Conservation (phyloP, 2,797 vertebrate genomes). For the Synaphobranchus kaupii region DNA sequence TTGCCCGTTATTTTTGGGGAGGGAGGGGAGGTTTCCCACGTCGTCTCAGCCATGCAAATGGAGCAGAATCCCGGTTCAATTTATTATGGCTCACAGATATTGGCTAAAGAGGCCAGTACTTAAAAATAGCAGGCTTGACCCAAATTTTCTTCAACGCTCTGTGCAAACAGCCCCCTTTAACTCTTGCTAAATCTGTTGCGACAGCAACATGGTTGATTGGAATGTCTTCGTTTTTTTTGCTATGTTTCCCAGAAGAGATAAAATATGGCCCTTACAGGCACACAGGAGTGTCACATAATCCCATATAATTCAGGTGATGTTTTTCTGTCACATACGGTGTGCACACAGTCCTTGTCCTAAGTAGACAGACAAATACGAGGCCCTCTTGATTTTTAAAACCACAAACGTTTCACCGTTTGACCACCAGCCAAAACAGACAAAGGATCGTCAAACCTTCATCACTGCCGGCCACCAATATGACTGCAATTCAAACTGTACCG, state of each 20-base stretch:
- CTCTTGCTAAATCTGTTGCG: slow-evolving; percentile 54
- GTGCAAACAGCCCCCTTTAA: slow-evolving; percentile 46
- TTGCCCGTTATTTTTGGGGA: background rate
- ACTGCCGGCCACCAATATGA: background rate
- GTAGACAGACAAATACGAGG: background rate
- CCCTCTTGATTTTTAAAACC: background rate
- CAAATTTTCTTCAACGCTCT: slow-evolving; percentile 69
- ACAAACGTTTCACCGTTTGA: background rate
- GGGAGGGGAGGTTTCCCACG: slow-evolving; percentile 33
- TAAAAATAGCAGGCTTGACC: slow-evolving; percentile 78
- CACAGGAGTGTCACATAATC: background rate
- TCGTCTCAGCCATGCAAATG: slow-evolving; percentile 61
- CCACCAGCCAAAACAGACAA: background rate
- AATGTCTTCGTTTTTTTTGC: background rate
- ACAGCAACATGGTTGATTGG: slow-evolving; percentile 32
- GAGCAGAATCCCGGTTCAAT: slow-evolving; percentile 46
- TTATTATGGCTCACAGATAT: slow-evolving; percentile 61
- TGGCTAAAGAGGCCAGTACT: slow-evolving; percentile 66
- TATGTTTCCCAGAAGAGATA: background rate
- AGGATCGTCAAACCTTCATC: background rate
- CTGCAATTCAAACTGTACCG: slow-evolving; percentile 25
- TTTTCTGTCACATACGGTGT: background rate
- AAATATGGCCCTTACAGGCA: background rate
- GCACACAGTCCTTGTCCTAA: background rate
- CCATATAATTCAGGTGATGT: background rate